Base-by-base conservation (phyloP, 1,140 invertebrate species). In the Brachionus asplanchnoidis region DNA sequence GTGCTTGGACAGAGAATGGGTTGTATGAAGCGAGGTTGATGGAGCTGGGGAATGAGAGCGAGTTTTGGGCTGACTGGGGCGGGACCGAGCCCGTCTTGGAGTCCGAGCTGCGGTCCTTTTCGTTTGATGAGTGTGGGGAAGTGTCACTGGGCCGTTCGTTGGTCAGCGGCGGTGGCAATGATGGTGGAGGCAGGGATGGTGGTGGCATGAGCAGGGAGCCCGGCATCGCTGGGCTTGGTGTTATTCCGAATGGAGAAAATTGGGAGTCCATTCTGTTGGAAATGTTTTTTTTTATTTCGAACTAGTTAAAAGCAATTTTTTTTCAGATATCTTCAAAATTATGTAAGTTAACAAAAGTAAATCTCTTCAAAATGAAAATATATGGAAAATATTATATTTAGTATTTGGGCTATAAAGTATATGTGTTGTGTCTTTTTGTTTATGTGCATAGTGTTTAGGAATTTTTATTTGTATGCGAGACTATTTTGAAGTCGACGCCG, bases 221-320 rank as follows among this genome's bases (percentile, higher is more conserved):
- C 9, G 50, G 46, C 40, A 80, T 32, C 3, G 77, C 77, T 14
- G 79, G 79, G 26, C 79, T 82, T 46, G 56, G 79, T 3, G 79
- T 53, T 12, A 68, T 82, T 17, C 28, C 36, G 32, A 82, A 82
- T 28, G 79, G 79, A 82, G 79, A 82, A 68, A 42, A 82, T 36
- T 82, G 79, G 5, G 79, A 68, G 26, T 82, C 79, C 79, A 82
- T 82, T 82, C 17, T 60, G 26, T 28, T 60, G 36, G 70, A 73
- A 40, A 42, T 26, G 17, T 40, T 17, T n/a, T 26, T 20, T 6
- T 73, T 23, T 73, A 20, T 26, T 23, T 23, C 53, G 8, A 60
- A 60, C 0, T 7, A 23, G 20, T 8, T 20, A 60, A 60, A 60
- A 23, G 5, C 26, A 73, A 36, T 23, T 28, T 26, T 14, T 42